Evolutionary conservation across 2,888 invertebrate genomes (phyloP).

Genomic region (Theretra japonica): DNA sequence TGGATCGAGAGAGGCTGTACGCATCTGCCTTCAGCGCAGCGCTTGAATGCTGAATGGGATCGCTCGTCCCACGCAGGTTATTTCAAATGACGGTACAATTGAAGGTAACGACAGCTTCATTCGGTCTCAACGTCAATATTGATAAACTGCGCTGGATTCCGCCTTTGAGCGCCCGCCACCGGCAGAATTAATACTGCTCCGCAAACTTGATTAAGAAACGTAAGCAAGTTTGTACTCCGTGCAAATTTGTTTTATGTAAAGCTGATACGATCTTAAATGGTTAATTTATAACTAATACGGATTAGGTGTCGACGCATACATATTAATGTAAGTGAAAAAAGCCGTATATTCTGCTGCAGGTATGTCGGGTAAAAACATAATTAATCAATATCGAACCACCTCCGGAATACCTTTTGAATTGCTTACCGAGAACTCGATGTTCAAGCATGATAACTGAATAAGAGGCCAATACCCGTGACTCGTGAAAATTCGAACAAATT

Average conservation of each 20-base stretch:
- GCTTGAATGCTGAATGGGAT: slow-evolving; percentile 80
- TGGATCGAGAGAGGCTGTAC: background rate
- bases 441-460: slow-evolving; percentile 64
- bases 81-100: slow-evolving; percentile 83
- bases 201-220: slow-evolving; percentile 74
- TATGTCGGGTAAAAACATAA: slow-evolving; percentile 42
- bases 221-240: slow-evolving; percentile 56
- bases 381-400: slow-evolving; percentile 59
- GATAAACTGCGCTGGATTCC: slow-evolving; percentile 64
- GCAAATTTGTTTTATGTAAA: slow-evolving; percentile 53
- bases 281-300: slow-evolving; percentile 27
- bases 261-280: slow-evolving; percentile 28
- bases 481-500: slow-evolving; percentile 63
- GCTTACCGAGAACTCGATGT: slow-evolving; percentile 71
- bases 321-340: slow-evolving; percentile 20
- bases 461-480: slow-evolving; percentile 64
- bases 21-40: slow-evolving; percentile 58
- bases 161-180: slow-evolving; percentile 62
- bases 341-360: slow-evolving; percentile 14
- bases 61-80: slow-evolving; percentile 73
- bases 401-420: slow-evolving; percentile 66
- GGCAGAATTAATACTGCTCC: slow-evolving; percentile 65
- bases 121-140: slow-evolving; percentile 79
- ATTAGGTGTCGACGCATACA: slow-evolving; percentile 20
- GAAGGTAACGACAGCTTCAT: slow-evolving; percentile 82